phyloP scores from a whole-genome alignment of 2,113 vertebrate genomes.

The Sander lucioperca region DNA sequence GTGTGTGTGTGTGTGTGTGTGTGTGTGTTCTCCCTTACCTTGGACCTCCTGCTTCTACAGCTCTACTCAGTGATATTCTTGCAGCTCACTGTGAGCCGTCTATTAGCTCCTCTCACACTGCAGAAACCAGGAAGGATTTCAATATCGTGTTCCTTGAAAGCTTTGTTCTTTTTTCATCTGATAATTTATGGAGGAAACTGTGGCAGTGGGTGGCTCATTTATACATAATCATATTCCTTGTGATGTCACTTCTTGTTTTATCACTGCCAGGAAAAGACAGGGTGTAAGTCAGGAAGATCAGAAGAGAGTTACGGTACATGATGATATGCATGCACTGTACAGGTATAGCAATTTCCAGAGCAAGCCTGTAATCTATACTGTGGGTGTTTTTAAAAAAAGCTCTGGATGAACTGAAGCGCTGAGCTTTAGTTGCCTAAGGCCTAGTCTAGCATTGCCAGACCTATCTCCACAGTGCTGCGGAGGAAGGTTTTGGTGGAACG shows the following conservation, averaged over 20 bases:
- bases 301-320: constrained; percentile 25
- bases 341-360: constrained; percentile 34
- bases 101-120: constrained; percentile 38
- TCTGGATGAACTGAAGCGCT: neutral
- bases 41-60: constrained; percentile 53
- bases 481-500: no score
- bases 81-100: constrained; percentile 33
- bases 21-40: constrained; percentile 39
- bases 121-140: constrained; percentile 44
- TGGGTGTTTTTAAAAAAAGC: neutral
- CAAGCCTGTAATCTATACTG: constrained; percentile 6
- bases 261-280: constrained; percentile 33
- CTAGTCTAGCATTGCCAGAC: no score
- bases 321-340: constrained; percentile 41
- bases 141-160: constrained; percentile 52
- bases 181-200: constrained; percentile 70
- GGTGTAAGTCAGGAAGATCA: constrained; percentile 38
- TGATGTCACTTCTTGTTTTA: constrained; percentile 75
- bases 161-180: constrained; percentile 69
- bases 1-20: neutral
- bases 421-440: no score
- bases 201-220: constrained; percentile 69
- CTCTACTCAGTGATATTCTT: constrained; percentile 20
- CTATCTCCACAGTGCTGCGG: no score
- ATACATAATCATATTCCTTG: constrained; percentile 73